Base-by-base conservation (phyloP, 1,140 invertebrate species). In the Caenorhabditis briggsae region DNA sequence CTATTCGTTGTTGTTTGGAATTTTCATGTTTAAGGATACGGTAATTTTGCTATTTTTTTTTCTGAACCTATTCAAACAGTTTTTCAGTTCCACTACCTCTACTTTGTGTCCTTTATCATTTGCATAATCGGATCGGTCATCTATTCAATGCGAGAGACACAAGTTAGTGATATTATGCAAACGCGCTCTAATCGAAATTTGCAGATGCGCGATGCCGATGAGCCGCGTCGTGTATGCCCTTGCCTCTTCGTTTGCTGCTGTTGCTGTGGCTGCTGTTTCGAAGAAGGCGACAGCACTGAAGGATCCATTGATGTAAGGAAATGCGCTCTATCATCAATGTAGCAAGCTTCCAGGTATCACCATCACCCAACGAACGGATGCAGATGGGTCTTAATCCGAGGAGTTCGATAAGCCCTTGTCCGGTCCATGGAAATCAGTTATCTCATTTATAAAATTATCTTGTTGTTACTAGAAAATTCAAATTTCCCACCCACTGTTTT, bases 21-120 rank as follows among this genome's bases (percentile, higher is more conserved):
- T 96, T 90, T 94, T 95, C 89, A 94, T 96, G 86, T 96, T 96
- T 92, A 94, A 95, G 84, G 96, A 96, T 93, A 95, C 96, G 94
- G 96, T 96, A 93, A 93, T 86, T 89, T 70, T 82, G 14, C 14
- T 11, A 78, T 18, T 9, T 33, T 61, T 55, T 41, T 14, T 43
- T 56, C 82, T 88, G 20, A 16, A 33, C 20, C 16, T 48, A 55
- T 5, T 5, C 43, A 46, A 58, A 9, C 33, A 6, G 12, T 43
- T 70, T 88, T 91, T 90, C 87, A 91, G 91, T 91, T 91, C 64
- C 89, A 91, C 70, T 82, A 83, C 12, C 89, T 92, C 14, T 91
- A 91, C 70, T 91, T 92, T 56, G 87, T 92, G 11, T 92, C 91
- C n/a, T 91, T 91, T 85, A 23, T 88, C 41, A 83, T 92, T 43